Evolutionary conservation across 2,797 vertebrate genomes (phyloP), one percentile per base, ranked within the genome.

Genomic region (Chelonia mydas): DNA sequence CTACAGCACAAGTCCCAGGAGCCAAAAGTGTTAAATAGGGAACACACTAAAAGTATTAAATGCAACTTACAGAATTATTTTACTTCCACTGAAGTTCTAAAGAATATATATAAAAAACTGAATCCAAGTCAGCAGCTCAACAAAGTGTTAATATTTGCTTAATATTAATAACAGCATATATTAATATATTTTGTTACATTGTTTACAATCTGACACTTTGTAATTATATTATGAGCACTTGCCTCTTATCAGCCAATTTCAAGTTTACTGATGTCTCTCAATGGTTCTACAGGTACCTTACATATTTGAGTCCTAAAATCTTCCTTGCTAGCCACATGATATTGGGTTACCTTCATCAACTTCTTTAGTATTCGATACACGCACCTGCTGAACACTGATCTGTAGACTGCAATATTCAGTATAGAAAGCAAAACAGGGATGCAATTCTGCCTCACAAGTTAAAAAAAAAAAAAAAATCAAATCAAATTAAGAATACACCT

Each of bases 351-450:
- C 31, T 57, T 80, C 6, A 51, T 5, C 28, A 83, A 21, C 41
- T 31, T 53, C 78, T 88, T 1, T 33, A 78, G 78, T 3, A 41
- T 81, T 50, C 54, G 49, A 86, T 57, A 51, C 0, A 0, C 17
- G 7, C 68, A 61, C 10, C 81, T 85, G 27, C 45, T 47, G 41
- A 76, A 28, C 25, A 76, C 25, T 47, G 23, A 76, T 28, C 45
- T 47, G 25, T 47, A 76, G 25, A 28, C 47, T 53, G 11, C 41
- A 11, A 57, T 61, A 33, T 0, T 7, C 50, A 85, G 19, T 49
- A 83, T 0, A 84, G 5, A 37, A 96, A 82, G 54, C 28, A 57
- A 37, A 7, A 72, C 11, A 45, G 33, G 31, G 6, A 6, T 93
- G 54, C 21, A 78, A 74, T 33, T 81, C 27, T 49, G 74, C 45